These are phyloP conservation scores for Cephalopterus ornatus DNA, from an alignment of 2,113 vertebrate genomes.

Conservation along the genomic window DNA sequence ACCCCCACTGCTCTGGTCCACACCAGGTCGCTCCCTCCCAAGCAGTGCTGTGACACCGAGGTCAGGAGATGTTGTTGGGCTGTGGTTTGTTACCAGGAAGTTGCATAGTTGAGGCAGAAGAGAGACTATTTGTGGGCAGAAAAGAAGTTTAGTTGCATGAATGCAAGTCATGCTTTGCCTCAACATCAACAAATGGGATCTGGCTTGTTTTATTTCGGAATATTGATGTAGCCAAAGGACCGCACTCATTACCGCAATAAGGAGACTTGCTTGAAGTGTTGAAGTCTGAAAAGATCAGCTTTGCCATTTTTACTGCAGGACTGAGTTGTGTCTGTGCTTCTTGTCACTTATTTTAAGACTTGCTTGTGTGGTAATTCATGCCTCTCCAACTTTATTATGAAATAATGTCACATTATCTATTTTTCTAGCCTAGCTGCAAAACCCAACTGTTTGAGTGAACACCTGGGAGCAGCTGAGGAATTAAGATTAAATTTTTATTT, in stretches of 20 bases:
- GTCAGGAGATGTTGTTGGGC: not conserved
- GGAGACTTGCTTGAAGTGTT: not conserved
- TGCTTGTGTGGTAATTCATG: not conserved
- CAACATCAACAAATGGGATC: not conserved
- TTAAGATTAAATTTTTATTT: conserved; percentile 20
- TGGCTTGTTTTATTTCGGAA: not conserved
- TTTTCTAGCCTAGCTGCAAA: conserved; percentile 14
- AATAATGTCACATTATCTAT: conserved; percentile 9
- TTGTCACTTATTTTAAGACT: not conserved
- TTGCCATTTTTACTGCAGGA: not conserved
- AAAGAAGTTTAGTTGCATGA: not conserved
- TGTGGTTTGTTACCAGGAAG: not conserved
- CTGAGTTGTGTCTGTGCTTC: not conserved
- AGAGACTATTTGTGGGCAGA: not conserved
- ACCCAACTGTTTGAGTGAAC: not conserved
- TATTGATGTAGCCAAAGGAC: not conserved
- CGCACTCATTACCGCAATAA: not conserved
- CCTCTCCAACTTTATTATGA: not conserved
- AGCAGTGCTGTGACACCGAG: not conserved
- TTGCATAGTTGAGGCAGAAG: not conserved
- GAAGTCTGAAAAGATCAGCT: not conserved
- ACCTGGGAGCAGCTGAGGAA: conserved; percentile 5
- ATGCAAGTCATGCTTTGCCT: not conserved
- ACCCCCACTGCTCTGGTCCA: not conserved
- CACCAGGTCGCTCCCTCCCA: rapidly evolving